A percentile compares a stretch with the other conserved stretches of the same genome.
These are phyloP conservation scores for Gryllus longicercus DNA, from an alignment of 2,888 invertebrate species.

Conservation along the genomic window DNA sequence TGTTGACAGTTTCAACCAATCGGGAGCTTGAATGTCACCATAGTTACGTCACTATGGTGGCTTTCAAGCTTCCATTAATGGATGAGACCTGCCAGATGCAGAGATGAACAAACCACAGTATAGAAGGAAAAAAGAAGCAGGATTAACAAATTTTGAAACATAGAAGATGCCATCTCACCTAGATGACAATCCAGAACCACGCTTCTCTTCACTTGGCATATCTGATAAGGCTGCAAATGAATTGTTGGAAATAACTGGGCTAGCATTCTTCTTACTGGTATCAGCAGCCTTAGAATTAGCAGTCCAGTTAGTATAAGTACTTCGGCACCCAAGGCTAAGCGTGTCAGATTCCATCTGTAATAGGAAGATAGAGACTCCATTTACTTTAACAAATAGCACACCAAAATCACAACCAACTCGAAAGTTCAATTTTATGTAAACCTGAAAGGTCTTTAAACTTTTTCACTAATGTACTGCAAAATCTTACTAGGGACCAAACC, in stretches of 20 bases:
- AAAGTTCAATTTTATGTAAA: not conserved
- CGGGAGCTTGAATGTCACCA: too few species aligned
- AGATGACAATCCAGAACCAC: not conserved
- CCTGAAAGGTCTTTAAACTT: too few species aligned
- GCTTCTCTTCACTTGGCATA: not conserved
- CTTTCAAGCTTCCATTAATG: too few species aligned
- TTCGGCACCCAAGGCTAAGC: not conserved
- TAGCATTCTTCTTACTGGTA: not conserved
- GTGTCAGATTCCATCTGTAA: constrained; percentile 11
- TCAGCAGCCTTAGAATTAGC: constrained; percentile 10
- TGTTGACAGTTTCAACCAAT: too few species aligned
- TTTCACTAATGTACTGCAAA: too few species aligned
- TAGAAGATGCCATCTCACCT: not conserved
- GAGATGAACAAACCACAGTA: too few species aligned
- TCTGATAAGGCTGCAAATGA: constrained; percentile 2
- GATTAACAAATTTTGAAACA: not conserved
- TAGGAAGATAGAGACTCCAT: not conserved
- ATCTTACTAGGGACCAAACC: too few species aligned
- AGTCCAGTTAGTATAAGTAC: not conserved
- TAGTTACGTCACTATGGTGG: too few species aligned
- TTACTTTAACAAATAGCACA: not conserved
- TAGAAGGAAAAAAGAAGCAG: too few species aligned
- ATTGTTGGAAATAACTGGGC: not conserved
- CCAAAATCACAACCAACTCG: not conserved
- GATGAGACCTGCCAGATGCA: too few species aligned